Percentiles rank a stretch among this genome's conserved stretches.
These are phyloP conservation scores for Amblyteles armatorius DNA, from an alignment of 2,888 invertebrate species.

Conservation along the genomic window DNA sequence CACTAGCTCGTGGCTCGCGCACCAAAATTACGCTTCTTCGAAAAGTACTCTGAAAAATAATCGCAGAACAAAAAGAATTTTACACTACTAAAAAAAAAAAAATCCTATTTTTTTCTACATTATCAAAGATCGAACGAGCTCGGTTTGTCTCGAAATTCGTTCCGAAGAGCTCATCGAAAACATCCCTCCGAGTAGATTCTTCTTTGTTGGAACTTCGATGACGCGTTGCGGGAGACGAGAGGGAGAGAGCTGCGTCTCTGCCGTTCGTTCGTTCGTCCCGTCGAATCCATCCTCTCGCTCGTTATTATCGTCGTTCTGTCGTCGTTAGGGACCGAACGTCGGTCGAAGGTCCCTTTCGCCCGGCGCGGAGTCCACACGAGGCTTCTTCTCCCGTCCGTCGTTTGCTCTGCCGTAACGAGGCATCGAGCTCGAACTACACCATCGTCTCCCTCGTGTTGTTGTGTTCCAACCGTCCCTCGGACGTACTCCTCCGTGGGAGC, in stretches of 20 bases:
- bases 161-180: background rate
- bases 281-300: slow-evolving; percentile 8
- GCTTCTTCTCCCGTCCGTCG: slow-evolving; percentile 3
- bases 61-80: too few species aligned
- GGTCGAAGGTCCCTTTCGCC: slow-evolving; percentile 52
- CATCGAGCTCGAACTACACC: background rate
- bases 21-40: background rate
- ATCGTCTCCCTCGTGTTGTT: background rate
- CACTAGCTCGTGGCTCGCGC: background rate
- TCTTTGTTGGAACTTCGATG: slow-evolving; percentile 1
- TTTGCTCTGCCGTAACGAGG: background rate
- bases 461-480: background rate
- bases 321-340: slow-evolving; percentile 36
- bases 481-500: background rate
- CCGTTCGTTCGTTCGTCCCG: background rate
- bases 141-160: background rate
- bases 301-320: slow-evolving; percentile 25
- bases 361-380: slow-evolving; percentile 27
- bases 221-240: background rate
- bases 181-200: background rate
- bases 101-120: background rate
- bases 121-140: background rate
- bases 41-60: background rate
- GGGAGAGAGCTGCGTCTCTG: background rate
- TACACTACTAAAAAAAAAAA: background rate